Conservation (phyloP, 2,797 vertebrate genomes). For the Telmatherina bonti region DNA sequence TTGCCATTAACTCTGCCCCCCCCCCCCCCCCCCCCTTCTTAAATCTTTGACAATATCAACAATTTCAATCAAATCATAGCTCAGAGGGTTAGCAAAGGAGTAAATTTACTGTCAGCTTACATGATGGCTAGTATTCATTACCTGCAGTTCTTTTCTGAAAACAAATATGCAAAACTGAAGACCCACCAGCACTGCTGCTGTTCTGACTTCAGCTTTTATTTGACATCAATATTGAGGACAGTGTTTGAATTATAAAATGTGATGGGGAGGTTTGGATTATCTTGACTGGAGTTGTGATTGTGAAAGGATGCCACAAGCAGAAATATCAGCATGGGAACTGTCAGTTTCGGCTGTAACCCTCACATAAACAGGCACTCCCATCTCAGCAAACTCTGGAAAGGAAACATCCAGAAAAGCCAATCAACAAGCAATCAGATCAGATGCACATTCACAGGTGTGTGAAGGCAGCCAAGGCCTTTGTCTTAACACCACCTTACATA, state of each 20-base stretch:
- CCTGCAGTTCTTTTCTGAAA: slow-evolving; percentile 10
- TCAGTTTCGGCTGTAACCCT: neutral
- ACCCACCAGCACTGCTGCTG: neutral
- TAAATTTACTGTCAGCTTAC: slow-evolving; percentile 21
- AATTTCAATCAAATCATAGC: slow-evolving; percentile 60
- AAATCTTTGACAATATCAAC: slow-evolving; percentile 58
- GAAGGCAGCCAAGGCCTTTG: slow-evolving; percentile 8
- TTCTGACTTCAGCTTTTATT: neutral
- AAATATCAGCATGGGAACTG: slow-evolving; percentile 12
- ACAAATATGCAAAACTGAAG: neutral
- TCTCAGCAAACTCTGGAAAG: slow-evolving; percentile 9
- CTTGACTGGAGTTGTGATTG: neutral
- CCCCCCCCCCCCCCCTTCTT: slow-evolving; percentile 22
- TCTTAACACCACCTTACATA: slow-evolving; percentile 24
- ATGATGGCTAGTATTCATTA: neutral
- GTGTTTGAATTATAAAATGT: slow-evolving; percentile 1
- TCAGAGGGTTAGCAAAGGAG: slow-evolving; percentile 32
- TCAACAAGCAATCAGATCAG: neutral
- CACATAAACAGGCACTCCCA: slow-evolving; percentile 2
- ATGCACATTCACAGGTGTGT: slow-evolving; percentile 9
- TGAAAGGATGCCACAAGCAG: neutral
- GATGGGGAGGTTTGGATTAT: neutral
- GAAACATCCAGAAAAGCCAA: slow-evolving; percentile 7
- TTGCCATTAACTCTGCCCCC: slow-evolving; percentile 66
- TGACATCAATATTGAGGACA: neutral